Conservation (phyloP, 2,113 vertebrate species). For the Ceyx cyanopectus region DNA sequence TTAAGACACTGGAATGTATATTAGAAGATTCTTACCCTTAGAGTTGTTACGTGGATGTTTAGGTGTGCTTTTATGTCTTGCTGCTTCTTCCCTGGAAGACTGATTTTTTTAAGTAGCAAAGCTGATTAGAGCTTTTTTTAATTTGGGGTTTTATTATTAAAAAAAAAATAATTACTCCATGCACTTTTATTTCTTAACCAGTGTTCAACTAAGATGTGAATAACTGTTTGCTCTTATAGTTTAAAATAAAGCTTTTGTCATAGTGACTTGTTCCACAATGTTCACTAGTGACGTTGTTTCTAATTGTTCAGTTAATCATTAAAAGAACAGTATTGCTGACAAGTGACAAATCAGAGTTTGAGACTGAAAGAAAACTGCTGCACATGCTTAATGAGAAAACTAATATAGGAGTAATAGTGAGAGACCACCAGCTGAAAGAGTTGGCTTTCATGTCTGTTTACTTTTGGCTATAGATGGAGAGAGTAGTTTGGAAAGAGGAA, state of each 20-base stretch:
- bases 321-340: background rate
- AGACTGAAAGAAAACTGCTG: conserved; percentile 13
- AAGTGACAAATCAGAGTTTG: background rate
- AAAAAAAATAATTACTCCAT: background rate
- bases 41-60: conserved; percentile 3
- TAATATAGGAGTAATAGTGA: background rate
- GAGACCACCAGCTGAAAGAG: background rate
- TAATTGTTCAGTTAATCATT: conserved; percentile 48
- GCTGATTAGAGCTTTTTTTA: conserved; percentile 25
- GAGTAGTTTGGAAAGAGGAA: conserved; percentile 2
- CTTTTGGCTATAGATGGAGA: background rate
- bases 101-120: conserved; percentile 27
- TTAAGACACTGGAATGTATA: background rate
- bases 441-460: background rate
- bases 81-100: background rate
- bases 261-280: background rate
- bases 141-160: background rate
- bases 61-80: conserved; percentile 12
- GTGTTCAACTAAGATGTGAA: background rate
- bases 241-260: conserved; percentile 19
- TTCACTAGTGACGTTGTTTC: background rate
- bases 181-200: background rate
- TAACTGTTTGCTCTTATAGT: background rate
- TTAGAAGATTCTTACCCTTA: background rate
- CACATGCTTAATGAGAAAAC: conserved; percentile 1